Evolutionary conservation across 2,113 vertebrate species (phyloP).

Genomic region (Gasterosteus nipponicus): DNA sequence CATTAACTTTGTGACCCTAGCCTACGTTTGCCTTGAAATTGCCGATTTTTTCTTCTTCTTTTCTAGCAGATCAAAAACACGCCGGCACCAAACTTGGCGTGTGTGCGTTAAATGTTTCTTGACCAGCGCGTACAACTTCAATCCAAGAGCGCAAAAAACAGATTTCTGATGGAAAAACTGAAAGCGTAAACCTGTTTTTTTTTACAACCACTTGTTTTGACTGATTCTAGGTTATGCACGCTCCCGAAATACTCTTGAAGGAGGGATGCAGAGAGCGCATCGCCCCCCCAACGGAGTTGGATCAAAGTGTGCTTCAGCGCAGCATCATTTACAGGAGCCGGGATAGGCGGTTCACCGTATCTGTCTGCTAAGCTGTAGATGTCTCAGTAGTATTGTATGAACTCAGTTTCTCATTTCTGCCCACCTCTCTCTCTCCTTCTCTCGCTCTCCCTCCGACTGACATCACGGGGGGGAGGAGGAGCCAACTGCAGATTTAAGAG

Average conservation of each 20-base stretch:
- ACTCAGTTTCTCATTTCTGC: slow-evolving; percentile 81
- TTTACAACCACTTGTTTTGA: slow-evolving; percentile 61
- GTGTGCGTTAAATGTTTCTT: slow-evolving; percentile 44
- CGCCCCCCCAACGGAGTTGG: slow-evolving; percentile 75
- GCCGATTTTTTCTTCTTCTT: slow-evolving; percentile 43
- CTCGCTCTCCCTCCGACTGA: slow-evolving; percentile 78
- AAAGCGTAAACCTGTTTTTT: slow-evolving; percentile 45
- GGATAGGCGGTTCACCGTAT: slow-evolving; percentile 77
- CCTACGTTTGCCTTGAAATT: slow-evolving; percentile 47
- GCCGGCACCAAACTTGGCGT: slow-evolving; percentile 24
- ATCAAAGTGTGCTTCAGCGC: slow-evolving; percentile 81
- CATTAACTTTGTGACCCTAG: slow-evolving; percentile 68
- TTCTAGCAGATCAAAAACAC: slow-evolving; percentile 24
- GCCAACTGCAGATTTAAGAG: slow-evolving; percentile 75
- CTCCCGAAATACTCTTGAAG: slow-evolving; percentile 53
- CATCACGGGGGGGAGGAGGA: slow-evolving; percentile 80
- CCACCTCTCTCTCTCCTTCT: slow-evolving; percentile 72
- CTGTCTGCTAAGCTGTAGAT: slow-evolving; percentile 81
- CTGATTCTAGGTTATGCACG: slow-evolving; percentile 48
- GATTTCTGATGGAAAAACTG: slow-evolving; percentile 38
- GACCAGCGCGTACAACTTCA: slow-evolving; percentile 66
- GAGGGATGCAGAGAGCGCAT: slow-evolving; percentile 70
- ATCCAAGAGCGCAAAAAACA: slow-evolving; percentile 57
- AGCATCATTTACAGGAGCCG: slow-evolving; percentile 83
- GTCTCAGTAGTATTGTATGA: slow-evolving; percentile 85